phyloP scores from a whole-genome alignment of 2,797 vertebrate genomes.

The Clarias laeviceps region DNA sequence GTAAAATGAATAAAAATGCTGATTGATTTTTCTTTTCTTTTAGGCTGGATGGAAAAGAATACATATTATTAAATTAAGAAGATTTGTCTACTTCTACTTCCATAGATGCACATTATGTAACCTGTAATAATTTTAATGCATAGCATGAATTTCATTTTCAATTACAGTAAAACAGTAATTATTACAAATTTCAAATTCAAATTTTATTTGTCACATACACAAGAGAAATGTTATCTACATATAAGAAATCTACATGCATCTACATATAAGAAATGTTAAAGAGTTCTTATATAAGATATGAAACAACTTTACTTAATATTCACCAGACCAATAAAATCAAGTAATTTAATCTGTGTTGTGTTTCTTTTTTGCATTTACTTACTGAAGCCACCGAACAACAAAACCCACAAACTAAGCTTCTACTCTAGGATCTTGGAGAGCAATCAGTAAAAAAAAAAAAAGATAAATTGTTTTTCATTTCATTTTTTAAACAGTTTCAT shows the following conservation, averaged over 20 bases:
- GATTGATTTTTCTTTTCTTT: conserved; percentile 50
- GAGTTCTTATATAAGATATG: neutral
- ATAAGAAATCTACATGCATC: too few relatives aligned
- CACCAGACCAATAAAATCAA: conserved; percentile 21
- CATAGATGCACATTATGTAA: neutral
- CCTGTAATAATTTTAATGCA: neutral
- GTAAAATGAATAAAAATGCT: neutral
- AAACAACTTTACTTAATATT: neutral
- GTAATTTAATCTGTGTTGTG: neutral
- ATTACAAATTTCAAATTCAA: too few relatives aligned
- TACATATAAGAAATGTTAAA: too few relatives aligned
- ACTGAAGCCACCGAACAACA: neutral
- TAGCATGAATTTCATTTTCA: neutral
- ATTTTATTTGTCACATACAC: too few relatives aligned
- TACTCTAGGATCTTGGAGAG: too few relatives aligned
- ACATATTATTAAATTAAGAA: conserved; percentile 86
- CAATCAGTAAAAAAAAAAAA: neutral
- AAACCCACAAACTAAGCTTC: neutral
- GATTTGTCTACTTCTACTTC: neutral
- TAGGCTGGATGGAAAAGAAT: conserved; percentile 96
- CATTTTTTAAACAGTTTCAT: too few relatives aligned
- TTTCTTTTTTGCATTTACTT: neutral
- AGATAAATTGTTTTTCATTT: too few relatives aligned
- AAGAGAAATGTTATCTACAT: too few relatives aligned
- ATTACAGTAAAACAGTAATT: neutral